Evolutionary conservation across 2,797 vertebrate species (phyloP).

Genomic region (Odontamblyopus rebecca): DNA sequence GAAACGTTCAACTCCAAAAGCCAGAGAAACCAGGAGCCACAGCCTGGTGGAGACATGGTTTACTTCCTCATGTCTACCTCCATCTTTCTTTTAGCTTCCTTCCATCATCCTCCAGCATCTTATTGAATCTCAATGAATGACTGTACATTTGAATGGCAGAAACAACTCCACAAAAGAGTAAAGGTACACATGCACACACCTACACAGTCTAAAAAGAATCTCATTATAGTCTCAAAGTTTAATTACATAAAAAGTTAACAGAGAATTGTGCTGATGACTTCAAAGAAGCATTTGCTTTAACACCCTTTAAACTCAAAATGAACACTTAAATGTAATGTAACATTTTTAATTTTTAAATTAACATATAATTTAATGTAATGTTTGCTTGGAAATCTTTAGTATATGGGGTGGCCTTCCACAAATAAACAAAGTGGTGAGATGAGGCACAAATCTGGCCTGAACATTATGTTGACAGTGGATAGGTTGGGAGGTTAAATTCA

Average conservation of each 20-base stretch:
- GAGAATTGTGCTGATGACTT: conserved; percentile 42
- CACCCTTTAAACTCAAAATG: conserved; percentile 44
- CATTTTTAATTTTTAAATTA: too few relatives aligned
- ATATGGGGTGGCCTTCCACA: conserved; percentile 29
- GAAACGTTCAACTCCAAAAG: conserved; percentile 49
- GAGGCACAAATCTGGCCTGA: conserved; percentile 34
- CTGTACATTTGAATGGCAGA: conserved; percentile 73
- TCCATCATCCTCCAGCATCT: conserved; percentile 65
- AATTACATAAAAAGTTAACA: conserved; percentile 33
- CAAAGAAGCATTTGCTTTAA: conserved; percentile 56
- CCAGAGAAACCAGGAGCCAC: conserved; percentile 55
- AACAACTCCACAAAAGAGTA: conserved; percentile 62
- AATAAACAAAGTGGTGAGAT: conserved; percentile 46
- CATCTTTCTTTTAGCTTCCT: conserved; percentile 55
- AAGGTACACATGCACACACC: conserved; percentile 56
- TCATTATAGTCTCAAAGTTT: conserved; percentile 54
- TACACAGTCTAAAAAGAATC: conserved; percentile 47
- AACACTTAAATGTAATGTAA: neutral
- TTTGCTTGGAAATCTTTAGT: conserved; percentile 40
- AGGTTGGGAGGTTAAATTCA: conserved; percentile 51
- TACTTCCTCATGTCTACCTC: conserved; percentile 47
- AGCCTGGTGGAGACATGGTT: conserved; percentile 28
- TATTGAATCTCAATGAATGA: conserved; percentile 68
- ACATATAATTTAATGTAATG: conserved; percentile 34
- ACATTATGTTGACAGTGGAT: conserved; percentile 30